phyloP scores from a whole-genome alignment of 2,113 vertebrate genomes.

The Oreochromis spilurus region DNA sequence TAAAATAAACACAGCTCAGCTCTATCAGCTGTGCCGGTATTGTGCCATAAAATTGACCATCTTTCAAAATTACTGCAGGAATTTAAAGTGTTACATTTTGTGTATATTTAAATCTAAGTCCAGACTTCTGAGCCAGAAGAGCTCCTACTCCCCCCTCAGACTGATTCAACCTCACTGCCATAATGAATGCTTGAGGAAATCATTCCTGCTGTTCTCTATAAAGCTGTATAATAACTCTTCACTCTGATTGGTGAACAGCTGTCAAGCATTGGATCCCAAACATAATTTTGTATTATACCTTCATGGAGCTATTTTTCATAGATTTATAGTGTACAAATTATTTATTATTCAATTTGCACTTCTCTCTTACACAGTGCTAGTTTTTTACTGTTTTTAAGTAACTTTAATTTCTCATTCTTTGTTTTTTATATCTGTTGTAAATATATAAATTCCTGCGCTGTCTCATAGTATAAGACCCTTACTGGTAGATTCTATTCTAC shows the following conservation, averaged over 20 bases:
- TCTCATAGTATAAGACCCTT: neutral
- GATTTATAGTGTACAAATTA: neutral
- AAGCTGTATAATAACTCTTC: neutral
- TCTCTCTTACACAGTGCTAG: neutral
- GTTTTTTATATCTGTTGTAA: neutral
- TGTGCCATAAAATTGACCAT: neutral
- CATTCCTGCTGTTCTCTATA: neutral
- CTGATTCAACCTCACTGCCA: neutral
- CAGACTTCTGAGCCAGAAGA: neutral
- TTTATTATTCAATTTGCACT: neutral
- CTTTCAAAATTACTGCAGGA: neutral
- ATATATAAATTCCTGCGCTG: neutral
- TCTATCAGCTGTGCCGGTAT: neutral
- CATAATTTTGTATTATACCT: neutral
- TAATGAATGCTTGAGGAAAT: neutral
- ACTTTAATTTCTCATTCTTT: neutral
- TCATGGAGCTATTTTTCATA: neutral
- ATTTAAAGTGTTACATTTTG: neutral
- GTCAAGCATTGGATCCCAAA: neutral
- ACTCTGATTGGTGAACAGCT: neutral
- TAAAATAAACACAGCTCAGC: neutral
- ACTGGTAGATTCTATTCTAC: neutral
- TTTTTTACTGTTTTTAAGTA: neutral
- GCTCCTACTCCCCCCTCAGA: neutral
- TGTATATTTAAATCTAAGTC: neutral